Base-by-base conservation (phyloP, 37 sponge, comb jelly and placozoan species). In the Axinella damicornis region DNA sequence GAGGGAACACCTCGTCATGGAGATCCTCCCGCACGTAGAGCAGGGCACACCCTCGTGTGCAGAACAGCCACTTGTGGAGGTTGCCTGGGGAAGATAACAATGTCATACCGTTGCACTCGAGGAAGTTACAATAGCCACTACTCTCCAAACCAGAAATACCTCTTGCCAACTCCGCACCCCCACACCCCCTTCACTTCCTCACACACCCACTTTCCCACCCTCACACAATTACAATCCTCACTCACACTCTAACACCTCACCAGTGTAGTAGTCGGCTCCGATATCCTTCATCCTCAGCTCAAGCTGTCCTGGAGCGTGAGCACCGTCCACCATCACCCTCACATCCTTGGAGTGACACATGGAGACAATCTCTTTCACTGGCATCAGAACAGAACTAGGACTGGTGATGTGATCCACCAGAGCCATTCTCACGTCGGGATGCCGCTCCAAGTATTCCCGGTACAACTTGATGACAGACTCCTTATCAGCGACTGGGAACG, bases 231-330 rank as follows among this genome's bases (percentile, higher is more conserved):
- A n/a, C n/a, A n/a, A n/a, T n/a, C n/a, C n/a, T n/a, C n/a, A n/a
- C n/a, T n/a, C n/a, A n/a, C n/a, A n/a, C n/a, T n/a, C n/a, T n/a
- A n/a, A n/a, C n/a, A n/a, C 46, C 60, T 63, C 22, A 85, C 91
- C 92, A 27, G 85, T 74, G 39, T 77, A 88, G 28, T 72, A 92
- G 41, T 92, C 88, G 16, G 84, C 62, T 18, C 73, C 80, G 18
- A 88, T 15, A 16, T 76, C 78, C 30, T 61, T 46, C 83, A 92
- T 27, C 62, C 89, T 58, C 21, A 92, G 53, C 21, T 64, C 35
- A 24, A 91, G 5, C 31, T 92, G 92, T 21, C 92, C 92, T 1
- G 92, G 92, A 18, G 88, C 76, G 35, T 92, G 92, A 25, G 92
- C 92, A 25, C 84, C 92, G 58, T 92, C 92, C 32, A 92, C 75